Conservation (phyloP, 2,113 vertebrate species). For the Acrocephalus kingi region DNA sequence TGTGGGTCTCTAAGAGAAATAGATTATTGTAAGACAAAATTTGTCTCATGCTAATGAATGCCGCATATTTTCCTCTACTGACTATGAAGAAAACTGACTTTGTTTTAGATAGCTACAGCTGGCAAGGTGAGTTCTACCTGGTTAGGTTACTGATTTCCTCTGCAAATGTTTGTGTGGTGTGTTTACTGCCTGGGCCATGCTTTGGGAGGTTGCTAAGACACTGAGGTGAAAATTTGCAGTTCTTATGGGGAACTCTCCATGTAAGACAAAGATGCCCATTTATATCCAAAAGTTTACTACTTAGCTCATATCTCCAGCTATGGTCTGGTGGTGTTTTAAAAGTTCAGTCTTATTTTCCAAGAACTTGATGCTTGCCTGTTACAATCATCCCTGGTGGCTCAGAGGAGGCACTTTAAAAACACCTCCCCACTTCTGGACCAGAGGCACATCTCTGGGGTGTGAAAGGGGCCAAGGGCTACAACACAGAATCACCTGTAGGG, state of each 20-base stretch:
- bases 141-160: background rate
- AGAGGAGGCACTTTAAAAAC: background rate
- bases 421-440: background rate
- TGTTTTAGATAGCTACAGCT: background rate
- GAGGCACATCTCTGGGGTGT: background rate
- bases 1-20: background rate
- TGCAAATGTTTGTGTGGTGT: background rate
- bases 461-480: background rate
- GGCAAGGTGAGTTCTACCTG: background rate
- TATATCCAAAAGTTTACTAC: background rate
- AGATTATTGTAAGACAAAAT: background rate
- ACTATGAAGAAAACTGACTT: background rate
- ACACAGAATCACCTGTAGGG: background rate
- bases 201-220: background rate
- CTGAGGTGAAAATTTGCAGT: background rate
- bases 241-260: background rate
- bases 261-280: background rate
- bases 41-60: background rate
- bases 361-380: background rate
- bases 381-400: background rate
- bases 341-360: background rate
- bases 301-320: background rate
- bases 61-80: background rate
- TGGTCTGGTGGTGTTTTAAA: background rate
- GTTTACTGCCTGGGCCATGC: background rate